Percentiles rank a stretch among this genome's conserved stretches.
Evolutionary conservation across 1,140 invertebrate genomes (phyloP).

Genomic region (Ladona fulva): DNA sequence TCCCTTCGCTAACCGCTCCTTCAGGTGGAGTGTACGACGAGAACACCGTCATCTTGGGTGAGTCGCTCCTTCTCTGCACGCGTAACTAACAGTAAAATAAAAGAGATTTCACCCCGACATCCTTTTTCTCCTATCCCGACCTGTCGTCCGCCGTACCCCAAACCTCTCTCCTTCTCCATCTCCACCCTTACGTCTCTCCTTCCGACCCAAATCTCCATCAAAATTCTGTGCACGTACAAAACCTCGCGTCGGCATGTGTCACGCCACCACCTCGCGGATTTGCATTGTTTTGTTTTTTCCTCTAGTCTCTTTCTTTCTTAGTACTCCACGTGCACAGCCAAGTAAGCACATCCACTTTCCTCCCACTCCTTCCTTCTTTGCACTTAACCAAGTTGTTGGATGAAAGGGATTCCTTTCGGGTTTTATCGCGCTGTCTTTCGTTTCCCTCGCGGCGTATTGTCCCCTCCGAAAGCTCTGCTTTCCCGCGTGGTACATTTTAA

Average conservation of each 20-base stretch:
- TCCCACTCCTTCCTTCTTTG: no score
- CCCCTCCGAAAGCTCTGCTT: no score
- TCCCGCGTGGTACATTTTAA: no score
- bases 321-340: no score
- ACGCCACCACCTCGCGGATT: not conserved
- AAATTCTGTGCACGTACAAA: not conserved
- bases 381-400: no score
- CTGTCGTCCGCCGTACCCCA: not conserved
- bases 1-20: not conserved
- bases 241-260: not conserved
- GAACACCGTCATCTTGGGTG: not conserved
- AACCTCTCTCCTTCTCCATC: not conserved
- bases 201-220: not conserved
- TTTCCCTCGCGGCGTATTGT: no score
- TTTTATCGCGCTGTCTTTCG: no score
- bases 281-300: not conserved
- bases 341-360: no score
- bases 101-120: not conserved
- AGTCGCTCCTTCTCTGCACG: not conserved
- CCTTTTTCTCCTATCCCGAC: not conserved
- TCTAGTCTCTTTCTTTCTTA: no score
- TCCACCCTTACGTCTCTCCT: not conserved
- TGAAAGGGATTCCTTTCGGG: no score
- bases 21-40: slow-evolving; percentile 2
- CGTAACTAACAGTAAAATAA: not conserved